These are phyloP conservation scores for Meghimatium bilineatum DNA, from an alignment of 2,888 invertebrate genomes.

Conservation along the genomic window DNA sequence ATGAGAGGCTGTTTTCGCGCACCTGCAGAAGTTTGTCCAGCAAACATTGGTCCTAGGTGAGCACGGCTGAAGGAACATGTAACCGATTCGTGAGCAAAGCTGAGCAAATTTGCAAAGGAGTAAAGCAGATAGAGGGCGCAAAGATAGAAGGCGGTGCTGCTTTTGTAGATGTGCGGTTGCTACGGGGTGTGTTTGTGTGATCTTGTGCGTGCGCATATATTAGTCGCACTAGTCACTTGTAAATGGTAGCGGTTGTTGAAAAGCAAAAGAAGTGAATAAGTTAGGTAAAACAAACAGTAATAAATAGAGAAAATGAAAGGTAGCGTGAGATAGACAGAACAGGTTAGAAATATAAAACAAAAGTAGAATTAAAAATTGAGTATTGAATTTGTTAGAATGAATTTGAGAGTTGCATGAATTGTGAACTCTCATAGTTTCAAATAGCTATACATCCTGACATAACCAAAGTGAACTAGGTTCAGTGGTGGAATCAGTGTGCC, in stretches of 20 bases:
- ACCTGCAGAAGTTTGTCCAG: conserved; percentile 38
- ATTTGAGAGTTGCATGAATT: no score
- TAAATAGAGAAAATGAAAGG: background rate
- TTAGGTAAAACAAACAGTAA: background rate
- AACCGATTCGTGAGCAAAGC: conserved; percentile 31
- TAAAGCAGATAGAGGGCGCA: background rate
- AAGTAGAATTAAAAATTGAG: no score
- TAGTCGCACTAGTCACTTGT: background rate
- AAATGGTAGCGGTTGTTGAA: background rate
- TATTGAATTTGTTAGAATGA: no score
- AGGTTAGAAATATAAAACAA: background rate
- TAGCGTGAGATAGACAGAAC: background rate
- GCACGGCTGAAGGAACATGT: conserved; percentile 1
- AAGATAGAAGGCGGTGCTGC: conserved; percentile 1
- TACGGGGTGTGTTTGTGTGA: conserved; percentile 1
- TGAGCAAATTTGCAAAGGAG: conserved; percentile 22
- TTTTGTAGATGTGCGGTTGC: background rate
- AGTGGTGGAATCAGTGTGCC: no score
- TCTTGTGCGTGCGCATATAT: background rate
- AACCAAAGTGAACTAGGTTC: no score
- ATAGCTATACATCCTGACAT: no score
- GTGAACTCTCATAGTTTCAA: no score
- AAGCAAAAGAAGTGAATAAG: background rate
- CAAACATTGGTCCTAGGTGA: conserved; percentile 20
- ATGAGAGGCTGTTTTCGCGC: conserved; percentile 4